phyloP scores from a whole-genome alignment of 2,888 invertebrate genomes.

The Thysanoteuthis rhombus region DNA sequence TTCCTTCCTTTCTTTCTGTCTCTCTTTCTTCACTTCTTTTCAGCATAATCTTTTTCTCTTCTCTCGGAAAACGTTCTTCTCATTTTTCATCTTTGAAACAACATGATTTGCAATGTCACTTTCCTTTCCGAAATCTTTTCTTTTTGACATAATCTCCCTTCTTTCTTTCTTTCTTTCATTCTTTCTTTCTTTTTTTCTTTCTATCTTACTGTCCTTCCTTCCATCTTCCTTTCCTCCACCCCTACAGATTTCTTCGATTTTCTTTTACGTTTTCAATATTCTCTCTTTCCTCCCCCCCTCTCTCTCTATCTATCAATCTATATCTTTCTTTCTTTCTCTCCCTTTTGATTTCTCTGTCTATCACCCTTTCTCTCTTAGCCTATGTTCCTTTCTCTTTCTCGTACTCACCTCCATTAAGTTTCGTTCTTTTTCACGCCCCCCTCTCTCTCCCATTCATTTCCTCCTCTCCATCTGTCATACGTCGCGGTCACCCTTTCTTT shows the following conservation, averaged over 20 bases:
- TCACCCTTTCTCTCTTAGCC: background rate
- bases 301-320: background rate
- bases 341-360: background rate
- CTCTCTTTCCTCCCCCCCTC: background rate
- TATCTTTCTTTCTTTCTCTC: background rate
- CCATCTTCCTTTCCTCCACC: no score
- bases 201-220: background rate
- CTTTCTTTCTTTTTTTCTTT: no score
- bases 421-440: background rate
- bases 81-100: no score
- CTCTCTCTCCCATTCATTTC: background rate
- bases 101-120: background rate
- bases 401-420: background rate
- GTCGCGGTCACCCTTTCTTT: accelerated
- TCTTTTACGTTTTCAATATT: no score
- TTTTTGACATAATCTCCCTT: background rate
- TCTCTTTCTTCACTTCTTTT: no score
- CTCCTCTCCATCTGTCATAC: background rate
- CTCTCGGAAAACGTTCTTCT: no score
- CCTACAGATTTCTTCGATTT: background rate
- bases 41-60: background rate
- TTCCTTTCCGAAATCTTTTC: background rate
- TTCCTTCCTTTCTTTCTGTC: no score
- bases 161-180: no score
- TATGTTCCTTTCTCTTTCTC: background rate